Percentiles rank a stretch among this genome's conserved stretches.
Conservation (phyloP, 35 echinoderm and acorn worm genomes). For the Stichopus chloronotus region DNA sequence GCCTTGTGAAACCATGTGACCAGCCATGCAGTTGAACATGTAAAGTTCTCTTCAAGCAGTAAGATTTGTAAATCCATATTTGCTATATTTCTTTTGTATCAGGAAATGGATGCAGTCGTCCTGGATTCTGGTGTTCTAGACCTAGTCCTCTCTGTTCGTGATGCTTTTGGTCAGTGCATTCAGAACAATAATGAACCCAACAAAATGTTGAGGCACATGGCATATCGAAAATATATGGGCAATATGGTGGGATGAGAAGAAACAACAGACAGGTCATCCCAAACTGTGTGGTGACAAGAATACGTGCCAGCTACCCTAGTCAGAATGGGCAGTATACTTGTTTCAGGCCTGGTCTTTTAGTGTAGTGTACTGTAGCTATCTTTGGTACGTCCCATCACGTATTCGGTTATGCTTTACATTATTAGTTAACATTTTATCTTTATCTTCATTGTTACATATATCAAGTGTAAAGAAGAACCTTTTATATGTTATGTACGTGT, state of each 20-base stretch:
- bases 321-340: background rate
- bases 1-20: too few species aligned
- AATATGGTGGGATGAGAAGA: background rate
- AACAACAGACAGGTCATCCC: background rate
- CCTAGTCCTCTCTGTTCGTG: background rate
- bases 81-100: background rate
- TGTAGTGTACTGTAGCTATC: background rate
- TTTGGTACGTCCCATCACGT: background rate
- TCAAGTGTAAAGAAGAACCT: too few species aligned
- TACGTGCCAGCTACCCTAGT: background rate
- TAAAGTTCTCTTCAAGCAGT: too few species aligned
- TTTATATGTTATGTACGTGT: too few species aligned
- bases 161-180: background rate
- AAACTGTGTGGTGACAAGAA: background rate
- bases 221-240: slow-evolving; percentile 6
- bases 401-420: too few species aligned
- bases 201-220: background rate
- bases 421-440: too few species aligned
- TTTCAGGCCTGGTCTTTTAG: background rate
- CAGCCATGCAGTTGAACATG: too few species aligned
- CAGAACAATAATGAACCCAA: background rate
- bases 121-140: slow-evolving; percentile 27
- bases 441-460: too few species aligned
- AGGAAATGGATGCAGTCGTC: slow-evolving; percentile 21
- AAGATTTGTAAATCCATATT: too few species aligned